Evolutionary conservation across 2,113 vertebrate genomes (phyloP).

Genomic region (Ceyx cyanopectus): DNA sequence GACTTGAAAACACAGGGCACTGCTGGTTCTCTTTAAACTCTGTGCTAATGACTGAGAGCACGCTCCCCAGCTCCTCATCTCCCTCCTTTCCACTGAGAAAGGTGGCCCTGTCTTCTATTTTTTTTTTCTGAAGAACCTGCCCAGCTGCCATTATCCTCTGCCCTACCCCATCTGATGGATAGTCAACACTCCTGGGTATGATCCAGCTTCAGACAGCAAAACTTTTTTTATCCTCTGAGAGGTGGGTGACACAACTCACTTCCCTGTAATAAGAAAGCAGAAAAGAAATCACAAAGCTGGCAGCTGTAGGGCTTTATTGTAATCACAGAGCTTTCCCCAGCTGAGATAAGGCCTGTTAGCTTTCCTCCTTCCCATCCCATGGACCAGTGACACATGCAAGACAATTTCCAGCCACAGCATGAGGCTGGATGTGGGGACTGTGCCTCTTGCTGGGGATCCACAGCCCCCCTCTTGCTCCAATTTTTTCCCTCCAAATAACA

Average conservation of each 20-base stretch:
- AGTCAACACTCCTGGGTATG: neutral
- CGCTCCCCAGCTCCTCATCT: neutral
- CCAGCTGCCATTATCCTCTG: neutral
- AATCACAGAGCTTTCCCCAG: conserved; percentile 1
- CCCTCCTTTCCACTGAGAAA: neutral
- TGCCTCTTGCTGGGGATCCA: neutral
- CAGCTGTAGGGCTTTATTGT: neutral
- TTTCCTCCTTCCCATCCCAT: neutral
- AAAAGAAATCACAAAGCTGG: neutral
- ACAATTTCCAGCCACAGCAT: neutral
- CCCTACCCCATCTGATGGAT: neutral
- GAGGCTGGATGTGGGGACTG: neutral
- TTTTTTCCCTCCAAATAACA: neutral
- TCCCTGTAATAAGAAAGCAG: neutral
- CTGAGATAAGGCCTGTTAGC: neutral
- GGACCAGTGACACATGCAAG: neutral
- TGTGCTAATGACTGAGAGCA: neutral
- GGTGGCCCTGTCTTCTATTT: neutral
- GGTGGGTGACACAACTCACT: accelerated
- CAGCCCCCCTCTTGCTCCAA: accelerated
- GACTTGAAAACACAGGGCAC: neutral
- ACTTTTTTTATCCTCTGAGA: neutral
- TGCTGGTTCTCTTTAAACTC: neutral
- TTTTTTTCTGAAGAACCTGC: neutral
- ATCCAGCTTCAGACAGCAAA: neutral